Evolutionary conservation across 2,113 vertebrate species (phyloP).

Genomic region (Eublepharis macularius): DNA sequence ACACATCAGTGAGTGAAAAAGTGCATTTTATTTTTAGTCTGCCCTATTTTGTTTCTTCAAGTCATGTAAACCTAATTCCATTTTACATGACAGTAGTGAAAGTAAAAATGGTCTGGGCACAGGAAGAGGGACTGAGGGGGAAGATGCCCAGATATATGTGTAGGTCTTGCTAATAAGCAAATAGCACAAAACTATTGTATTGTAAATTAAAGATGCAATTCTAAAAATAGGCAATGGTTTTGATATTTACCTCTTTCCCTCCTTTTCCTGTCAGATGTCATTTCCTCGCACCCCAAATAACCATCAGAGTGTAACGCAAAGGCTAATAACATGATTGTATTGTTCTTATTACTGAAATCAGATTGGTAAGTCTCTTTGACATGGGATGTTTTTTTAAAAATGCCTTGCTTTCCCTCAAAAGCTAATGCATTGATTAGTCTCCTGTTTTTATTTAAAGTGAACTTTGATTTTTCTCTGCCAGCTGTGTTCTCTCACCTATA

Average conservation of each 20-base stretch:
- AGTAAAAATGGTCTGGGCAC: too few species aligned
- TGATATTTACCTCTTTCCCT: background rate
- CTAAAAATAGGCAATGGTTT: background rate
- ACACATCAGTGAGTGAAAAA: too few species aligned
- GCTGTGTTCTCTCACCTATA: background rate
- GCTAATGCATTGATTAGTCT: conserved; percentile 16
- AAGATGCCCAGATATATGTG: too few species aligned
- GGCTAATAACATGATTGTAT: background rate
- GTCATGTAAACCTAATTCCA: too few species aligned
- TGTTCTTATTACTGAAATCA: conserved; percentile 23
- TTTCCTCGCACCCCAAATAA: background rate
- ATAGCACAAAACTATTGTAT: too few species aligned
- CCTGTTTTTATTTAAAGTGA: conserved; percentile 18
- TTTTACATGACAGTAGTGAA: too few species aligned
- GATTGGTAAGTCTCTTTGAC: background rate
- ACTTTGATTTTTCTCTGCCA: background rate
- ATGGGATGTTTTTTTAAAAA: conserved; percentile 20
- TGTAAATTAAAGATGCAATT: too few species aligned
- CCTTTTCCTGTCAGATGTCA: background rate
- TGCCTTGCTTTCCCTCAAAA: background rate
- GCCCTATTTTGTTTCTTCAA: too few species aligned
- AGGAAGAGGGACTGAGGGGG: too few species aligned
- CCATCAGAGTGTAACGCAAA: background rate
- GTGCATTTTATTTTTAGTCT: too few species aligned
- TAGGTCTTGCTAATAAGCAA: too few species aligned